Evolutionary conservation across 2,888 invertebrate genomes (phyloP).

Genomic region (Cheilosia pagana): DNA sequence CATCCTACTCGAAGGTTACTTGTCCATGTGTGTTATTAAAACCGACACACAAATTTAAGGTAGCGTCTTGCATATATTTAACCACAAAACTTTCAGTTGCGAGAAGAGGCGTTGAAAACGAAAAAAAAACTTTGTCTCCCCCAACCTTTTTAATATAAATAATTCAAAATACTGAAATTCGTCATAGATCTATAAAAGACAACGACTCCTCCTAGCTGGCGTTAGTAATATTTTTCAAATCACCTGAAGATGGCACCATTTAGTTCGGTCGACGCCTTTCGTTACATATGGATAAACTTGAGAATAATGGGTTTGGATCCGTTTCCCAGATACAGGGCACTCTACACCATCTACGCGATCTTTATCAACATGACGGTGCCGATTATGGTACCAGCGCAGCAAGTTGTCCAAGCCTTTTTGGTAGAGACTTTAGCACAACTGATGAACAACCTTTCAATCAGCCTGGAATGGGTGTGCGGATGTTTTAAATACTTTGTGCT

Average conservation of each 20-base stretch:
- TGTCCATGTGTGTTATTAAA: not conserved
- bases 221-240: not conserved
- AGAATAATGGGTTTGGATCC: constrained; percentile 72
- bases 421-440: constrained; percentile 54
- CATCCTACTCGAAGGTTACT: too few species aligned
- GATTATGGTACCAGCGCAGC: constrained; percentile 56
- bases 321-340: constrained; percentile 15
- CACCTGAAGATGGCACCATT: constrained; percentile 43
- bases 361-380: constrained; percentile 40
- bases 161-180: not conserved
- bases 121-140: not conserved
- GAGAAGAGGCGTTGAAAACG: not conserved
- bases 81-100: not conserved
- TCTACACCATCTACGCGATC: constrained; percentile 68
- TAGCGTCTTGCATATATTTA: not conserved
- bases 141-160: not conserved
- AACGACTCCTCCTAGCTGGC: not conserved
- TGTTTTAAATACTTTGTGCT: constrained; percentile 66
- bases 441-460: constrained; percentile 71
- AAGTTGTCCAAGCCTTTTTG: constrained; percentile 53
- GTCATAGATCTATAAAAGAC: not conserved
- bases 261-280: constrained; percentile 72
- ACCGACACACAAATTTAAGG: not conserved
- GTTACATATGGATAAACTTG: constrained; percentile 75
- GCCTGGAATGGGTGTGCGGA: constrained; percentile 62